phyloP scores from a whole-genome alignment of 2,797 vertebrate genomes.

The Bradypus variegatus region DNA sequence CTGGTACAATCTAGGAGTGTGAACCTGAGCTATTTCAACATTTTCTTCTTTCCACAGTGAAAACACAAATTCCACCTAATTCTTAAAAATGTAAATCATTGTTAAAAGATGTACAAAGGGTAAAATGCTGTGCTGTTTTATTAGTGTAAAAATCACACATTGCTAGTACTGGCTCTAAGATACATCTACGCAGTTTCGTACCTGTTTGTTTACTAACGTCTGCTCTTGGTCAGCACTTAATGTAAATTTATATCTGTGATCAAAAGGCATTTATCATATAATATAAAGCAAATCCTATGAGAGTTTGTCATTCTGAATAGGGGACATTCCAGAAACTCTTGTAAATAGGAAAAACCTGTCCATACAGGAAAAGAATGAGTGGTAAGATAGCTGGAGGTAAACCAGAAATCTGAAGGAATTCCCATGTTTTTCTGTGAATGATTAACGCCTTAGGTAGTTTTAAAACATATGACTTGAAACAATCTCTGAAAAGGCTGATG shows the following conservation, averaged over 20 bases:
- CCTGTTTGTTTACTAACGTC: constrained; percentile 66
- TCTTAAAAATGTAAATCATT: constrained; percentile 58
- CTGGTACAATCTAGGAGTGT: background rate
- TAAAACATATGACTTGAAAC: constrained; percentile 66
- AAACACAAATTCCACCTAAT: constrained; percentile 23
- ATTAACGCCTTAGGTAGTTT: constrained; percentile 63
- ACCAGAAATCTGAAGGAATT: constrained; percentile 64
- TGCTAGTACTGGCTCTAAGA: constrained; percentile 94
- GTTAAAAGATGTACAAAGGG: constrained; percentile 71
- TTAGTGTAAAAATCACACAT: constrained; percentile 97
- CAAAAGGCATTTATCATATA: constrained; percentile 91
- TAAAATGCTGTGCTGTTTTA: constrained; percentile 97
- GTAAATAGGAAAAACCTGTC: constrained; percentile 77
- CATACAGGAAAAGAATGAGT: constrained; percentile 77
- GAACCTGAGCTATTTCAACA: constrained; percentile 18
- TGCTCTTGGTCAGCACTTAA: constrained; percentile 96
- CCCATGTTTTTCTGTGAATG: constrained; percentile 35
- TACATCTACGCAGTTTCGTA: constrained; percentile 89
- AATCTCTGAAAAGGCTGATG: constrained; percentile 62
- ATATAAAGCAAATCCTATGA: constrained; percentile 86
- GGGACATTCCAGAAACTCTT: constrained; percentile 76
- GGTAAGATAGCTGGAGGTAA: constrained; percentile 66
- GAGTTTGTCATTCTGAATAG: constrained; percentile 81
- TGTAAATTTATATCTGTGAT: constrained; percentile 94
- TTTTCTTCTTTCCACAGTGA: constrained; percentile 17